Evolutionary conservation across 1,140 invertebrate genomes (phyloP), one percentile per base, ranked within the genome.

Genomic region (Araneus ventricosus): DNA sequence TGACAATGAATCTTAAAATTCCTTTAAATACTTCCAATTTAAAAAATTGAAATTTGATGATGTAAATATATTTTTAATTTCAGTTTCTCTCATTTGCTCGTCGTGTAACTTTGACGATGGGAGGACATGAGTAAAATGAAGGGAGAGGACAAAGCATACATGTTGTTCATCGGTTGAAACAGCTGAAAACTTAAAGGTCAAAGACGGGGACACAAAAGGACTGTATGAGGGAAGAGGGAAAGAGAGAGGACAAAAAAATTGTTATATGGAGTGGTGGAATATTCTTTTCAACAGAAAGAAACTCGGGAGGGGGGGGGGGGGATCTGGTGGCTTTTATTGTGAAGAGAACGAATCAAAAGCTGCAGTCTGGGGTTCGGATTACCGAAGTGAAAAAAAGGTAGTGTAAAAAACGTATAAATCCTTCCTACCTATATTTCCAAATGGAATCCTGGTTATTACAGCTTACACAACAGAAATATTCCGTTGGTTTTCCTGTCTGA

Each of bases 121-220:
- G 75, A 45, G 39, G 8, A 34, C 14, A 1, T 14, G 22, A 80
- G 5, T 20, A 41, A 80, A 39, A 80, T 30, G 4, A 80, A 41
- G 30, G 17, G 27, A 14, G 63, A 30, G 20, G 34, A 79, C 22
- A 30, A 30, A 27, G 27, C 3, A 24, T 24, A 20, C 75, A 37
- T 52, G 75, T 41, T 41, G 22, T 39, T 39, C 75, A 80, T 80
- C 84, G 84, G 84, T 86, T 86, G 52, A 86, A 86, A 86, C 84
- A 89, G 88, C 88, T 89, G 88, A 89, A 34, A 79, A 41, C 67
- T 89, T 89, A 89, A 79, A 89, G 88, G 88, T 89, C 88, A 89
- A 89, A 89, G 37, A 41, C 39, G 88, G 88, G n/a, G 70, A 79
- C 59, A 89, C 61, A 89, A 88, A 67, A 67, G n/a, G n/a, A 67